phyloP scores from a whole-genome alignment of 2,113 vertebrate species.

The Propithecus coquereli region DNA sequence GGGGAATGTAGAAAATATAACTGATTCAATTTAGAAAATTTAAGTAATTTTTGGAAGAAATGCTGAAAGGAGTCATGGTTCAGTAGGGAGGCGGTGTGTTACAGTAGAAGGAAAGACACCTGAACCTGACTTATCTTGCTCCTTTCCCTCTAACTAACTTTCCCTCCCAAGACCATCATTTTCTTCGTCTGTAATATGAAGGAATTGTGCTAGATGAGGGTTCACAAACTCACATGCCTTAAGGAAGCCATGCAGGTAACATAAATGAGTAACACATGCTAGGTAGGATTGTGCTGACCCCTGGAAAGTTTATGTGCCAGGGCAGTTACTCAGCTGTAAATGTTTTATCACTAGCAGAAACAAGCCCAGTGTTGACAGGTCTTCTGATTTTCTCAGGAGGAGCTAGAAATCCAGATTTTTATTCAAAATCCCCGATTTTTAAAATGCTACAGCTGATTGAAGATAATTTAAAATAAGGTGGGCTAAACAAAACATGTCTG shows the following conservation, averaged over 20 bases:
- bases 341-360: not conserved
- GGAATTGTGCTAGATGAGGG: not conserved
- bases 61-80: not conserved
- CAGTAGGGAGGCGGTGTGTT: not conserved
- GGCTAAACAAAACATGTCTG: not conserved
- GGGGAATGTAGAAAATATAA: not conserved
- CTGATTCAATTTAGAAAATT: not conserved
- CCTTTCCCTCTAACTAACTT: not conserved
- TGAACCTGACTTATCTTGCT: not conserved
- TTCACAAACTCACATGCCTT: not conserved
- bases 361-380: not conserved
- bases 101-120: not conserved
- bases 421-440: not conserved
- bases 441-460: not conserved
- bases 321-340: no score
- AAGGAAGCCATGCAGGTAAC: not conserved
- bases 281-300: not conserved
- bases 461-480: not conserved
- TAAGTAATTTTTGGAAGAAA: not conserved
- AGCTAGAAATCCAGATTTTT: not conserved
- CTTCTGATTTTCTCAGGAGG: not conserved
- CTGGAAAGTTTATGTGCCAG: not conserved
- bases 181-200: conserved; percentile 10
- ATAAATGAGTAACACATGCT: not conserved
- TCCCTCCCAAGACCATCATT: not conserved